Base-by-base conservation (phyloP, 2,797 vertebrate species). In the Tokudaia tokunoshimensis region DNA sequence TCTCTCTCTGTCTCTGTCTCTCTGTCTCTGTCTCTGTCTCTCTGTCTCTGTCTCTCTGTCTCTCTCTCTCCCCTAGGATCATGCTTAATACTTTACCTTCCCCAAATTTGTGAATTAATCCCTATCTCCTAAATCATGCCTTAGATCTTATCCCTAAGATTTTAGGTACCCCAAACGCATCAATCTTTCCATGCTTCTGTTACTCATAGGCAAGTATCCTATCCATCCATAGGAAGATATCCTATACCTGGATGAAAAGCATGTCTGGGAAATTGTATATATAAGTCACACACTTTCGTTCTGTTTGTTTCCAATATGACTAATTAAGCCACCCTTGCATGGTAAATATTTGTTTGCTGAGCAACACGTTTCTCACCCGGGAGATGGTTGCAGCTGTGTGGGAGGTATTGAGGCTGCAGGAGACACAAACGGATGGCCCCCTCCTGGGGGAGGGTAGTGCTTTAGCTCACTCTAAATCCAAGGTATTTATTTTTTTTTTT, bases 291-390 rank as follows among this genome's bases (percentile, higher is more conserved):
- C 93, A 82, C 19, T 89, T 89, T 41, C 20, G 50, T 82, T 70
- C 57, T 55, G 76, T 26, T 80, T 87, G 84, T 61, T 92, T 81
- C 44, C 67, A 79, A 37, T 80, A 72, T 84, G 74, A 67, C 20
- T 1, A 95, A 84, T 50, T 83, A 55, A 94, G 22, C 34, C 76
- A 82, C 41, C 6, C 31, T 55, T 72, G 50, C 19, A 72, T 12
- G 34, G 26, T 78, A 90, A 94, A 55, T 67, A 86, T 65, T 70
- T 96, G 83, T 86, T 82, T 90, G 89, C 75, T n/a, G 34, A 89
- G 88, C 20, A 84, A 57, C 20, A 14, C 37, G 78, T 89, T 91
- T 87, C 96, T 83, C 11, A 29, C 70, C 29, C 47, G 31, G 79
- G 76, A 63, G 86, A 11, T 11, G 50, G 26, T 44, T 89, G 20